Percentiles rank a stretch among this genome's conserved stretches.
These are phyloP conservation scores for Ceyx cyanopectus DNA, from an alignment of 2,113 vertebrate genomes.

Conservation along the genomic window DNA sequence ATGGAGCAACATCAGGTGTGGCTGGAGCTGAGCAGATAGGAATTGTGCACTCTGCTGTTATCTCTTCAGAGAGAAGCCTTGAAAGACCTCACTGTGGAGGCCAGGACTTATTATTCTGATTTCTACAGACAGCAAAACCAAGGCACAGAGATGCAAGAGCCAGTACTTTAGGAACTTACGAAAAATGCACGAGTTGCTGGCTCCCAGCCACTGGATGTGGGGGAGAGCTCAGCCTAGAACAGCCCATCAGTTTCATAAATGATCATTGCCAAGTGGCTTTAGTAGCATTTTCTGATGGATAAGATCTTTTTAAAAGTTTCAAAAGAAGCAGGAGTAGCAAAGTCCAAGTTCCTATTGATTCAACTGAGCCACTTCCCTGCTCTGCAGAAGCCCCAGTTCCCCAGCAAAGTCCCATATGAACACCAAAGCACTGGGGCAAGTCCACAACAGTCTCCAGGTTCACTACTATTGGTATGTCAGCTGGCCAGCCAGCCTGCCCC, in stretches of 20 bases:
- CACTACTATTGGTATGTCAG: not conserved
- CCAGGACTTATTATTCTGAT: slow-evolving; percentile 3
- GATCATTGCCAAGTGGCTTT: not conserved
- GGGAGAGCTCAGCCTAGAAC: not conserved
- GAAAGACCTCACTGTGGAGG: not conserved
- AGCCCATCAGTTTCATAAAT: not conserved
- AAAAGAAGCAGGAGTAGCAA: not conserved
- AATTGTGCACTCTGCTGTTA: not conserved
- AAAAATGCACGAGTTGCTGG: not conserved
- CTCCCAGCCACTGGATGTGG: not conserved
- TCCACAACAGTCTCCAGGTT: accelerated
- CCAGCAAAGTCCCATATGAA: not conserved
- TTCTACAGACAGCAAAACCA: slow-evolving; percentile 16
- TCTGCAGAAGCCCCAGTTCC: not conserved
- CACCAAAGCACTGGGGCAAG: not conserved
- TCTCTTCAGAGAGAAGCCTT: not conserved
- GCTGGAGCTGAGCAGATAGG: not conserved
- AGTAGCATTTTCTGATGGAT: not conserved
- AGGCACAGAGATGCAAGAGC: not conserved
- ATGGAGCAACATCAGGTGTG: not conserved
- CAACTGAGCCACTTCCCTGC: not conserved
- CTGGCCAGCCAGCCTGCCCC: not conserved
- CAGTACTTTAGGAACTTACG: not conserved
- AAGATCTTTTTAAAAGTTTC: not conserved
- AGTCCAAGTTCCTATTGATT: not conserved